Conservation (phyloP, 2,888 invertebrate genomes). For the Spicauda simplicius region DNA sequence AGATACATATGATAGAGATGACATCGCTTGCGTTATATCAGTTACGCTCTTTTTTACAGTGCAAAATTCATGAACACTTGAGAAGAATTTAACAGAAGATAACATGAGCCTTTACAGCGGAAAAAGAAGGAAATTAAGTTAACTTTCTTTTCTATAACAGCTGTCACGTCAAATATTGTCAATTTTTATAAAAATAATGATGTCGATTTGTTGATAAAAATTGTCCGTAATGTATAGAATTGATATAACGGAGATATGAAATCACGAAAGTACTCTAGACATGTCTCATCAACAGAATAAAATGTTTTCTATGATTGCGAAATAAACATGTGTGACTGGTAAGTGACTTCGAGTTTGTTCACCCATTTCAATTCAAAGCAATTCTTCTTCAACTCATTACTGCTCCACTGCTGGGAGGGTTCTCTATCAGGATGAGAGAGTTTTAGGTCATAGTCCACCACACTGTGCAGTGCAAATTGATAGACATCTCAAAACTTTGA, state of each 20-base stretch:
- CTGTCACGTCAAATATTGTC: constrained; percentile 23
- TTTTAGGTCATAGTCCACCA: too few species aligned
- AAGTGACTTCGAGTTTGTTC: constrained; percentile 38
- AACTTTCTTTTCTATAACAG: not conserved
- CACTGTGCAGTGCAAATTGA: too few species aligned
- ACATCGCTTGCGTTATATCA: too few species aligned
- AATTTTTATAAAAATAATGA: not conserved
- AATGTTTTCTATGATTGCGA: constrained; percentile 11
- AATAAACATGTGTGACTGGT: constrained; percentile 62
- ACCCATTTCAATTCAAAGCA: too few species aligned
- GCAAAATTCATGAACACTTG: constrained; percentile 49
- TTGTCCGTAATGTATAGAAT: not conserved
- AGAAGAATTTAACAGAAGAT: constrained; percentile 8
- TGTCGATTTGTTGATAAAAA: not conserved
- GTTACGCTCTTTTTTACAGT: constrained; percentile 47
- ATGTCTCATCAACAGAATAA: constrained; percentile 15
- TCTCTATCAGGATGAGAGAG: too few species aligned
- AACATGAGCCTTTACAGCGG: constrained; percentile 19
- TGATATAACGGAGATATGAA: not conserved
- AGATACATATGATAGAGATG: too few species aligned
- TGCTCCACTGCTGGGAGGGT: too few species aligned
- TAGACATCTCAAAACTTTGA: too few species aligned
- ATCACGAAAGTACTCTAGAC: not conserved
- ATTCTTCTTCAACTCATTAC: too few species aligned
- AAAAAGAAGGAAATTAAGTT: constrained; percentile 22